A percentile compares a stretch with the other conserved stretches of the same genome.
These are phyloP conservation scores for Drosophila borborema DNA, from an alignment of 2,888 invertebrate genomes.

Conservation along the genomic window DNA sequence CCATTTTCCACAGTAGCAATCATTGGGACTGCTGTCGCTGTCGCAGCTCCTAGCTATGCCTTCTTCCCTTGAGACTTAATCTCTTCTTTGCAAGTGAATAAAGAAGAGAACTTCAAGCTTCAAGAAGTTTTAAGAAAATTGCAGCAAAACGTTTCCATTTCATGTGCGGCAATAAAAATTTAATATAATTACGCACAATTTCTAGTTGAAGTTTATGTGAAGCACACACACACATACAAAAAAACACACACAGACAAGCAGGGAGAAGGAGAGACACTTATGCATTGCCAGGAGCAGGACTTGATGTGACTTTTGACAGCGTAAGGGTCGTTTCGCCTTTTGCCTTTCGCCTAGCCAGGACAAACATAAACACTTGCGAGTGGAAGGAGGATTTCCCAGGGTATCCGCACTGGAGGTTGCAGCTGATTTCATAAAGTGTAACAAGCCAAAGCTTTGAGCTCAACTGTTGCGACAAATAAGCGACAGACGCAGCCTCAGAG, in stretches of 20 bases:
- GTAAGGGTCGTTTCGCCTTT: slow-evolving; percentile 23
- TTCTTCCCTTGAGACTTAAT: slow-evolving; percentile 19
- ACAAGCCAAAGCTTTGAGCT: slow-evolving; percentile 77
- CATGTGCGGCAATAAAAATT: slow-evolving; percentile 76
- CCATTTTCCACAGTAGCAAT: slow-evolving; percentile 9
- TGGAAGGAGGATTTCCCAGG: not conserved
- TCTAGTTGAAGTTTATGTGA: slow-evolving; percentile 71
- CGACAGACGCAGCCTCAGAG: slow-evolving; percentile 19
- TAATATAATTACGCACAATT: slow-evolving; percentile 81
- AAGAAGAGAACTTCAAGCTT: slow-evolving; percentile 29
- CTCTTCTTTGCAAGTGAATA: slow-evolving; percentile 36
- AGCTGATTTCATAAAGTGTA: slow-evolving; percentile 79
- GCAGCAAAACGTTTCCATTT: slow-evolving; percentile 64
- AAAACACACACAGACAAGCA: slow-evolving; percentile 15
- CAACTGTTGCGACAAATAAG: slow-evolving; percentile 74
- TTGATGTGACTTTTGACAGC: slow-evolving; percentile 62
- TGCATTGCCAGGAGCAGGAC: slow-evolving; percentile 28
- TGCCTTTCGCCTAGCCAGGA: slow-evolving; percentile 69
- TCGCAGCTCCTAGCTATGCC: slow-evolving; percentile 8
- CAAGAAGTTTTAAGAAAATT: slow-evolving; percentile 40
- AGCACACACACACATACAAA: slow-evolving; percentile 35
- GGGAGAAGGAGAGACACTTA: slow-evolving; percentile 8
- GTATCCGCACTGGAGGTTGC: slow-evolving; percentile 22
- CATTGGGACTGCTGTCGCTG: slow-evolving; percentile 14
- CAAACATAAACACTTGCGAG: slow-evolving; percentile 77